phyloP scores from a whole-genome alignment of 2,797 vertebrate genomes.

The Scolopax bukidnonensis region DNA sequence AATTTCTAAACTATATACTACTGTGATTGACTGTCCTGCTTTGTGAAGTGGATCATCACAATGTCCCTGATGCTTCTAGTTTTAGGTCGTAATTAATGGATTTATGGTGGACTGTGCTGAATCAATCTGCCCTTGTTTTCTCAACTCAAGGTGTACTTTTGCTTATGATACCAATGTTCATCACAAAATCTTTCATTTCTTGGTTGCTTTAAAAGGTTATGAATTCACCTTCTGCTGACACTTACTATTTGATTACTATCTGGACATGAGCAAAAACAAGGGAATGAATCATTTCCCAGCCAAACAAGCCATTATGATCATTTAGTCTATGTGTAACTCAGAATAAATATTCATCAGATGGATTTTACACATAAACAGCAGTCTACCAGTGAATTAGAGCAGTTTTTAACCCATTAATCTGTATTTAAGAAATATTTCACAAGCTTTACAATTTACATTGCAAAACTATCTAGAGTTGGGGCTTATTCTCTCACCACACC shows the following conservation, averaged over 20 bases:
- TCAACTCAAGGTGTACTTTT: neutral
- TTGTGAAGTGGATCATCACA: neutral
- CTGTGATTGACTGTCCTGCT: neutral
- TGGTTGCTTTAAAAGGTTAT: neutral
- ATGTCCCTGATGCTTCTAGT: rapidly evolving
- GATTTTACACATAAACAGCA: neutral
- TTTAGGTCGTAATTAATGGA: neutral
- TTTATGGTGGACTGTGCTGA: neutral
- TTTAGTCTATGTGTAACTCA: neutral
- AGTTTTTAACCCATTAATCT: neutral
- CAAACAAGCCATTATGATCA: neutral
- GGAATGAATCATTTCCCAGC: neutral
- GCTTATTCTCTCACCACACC: neutral
- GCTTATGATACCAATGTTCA: neutral
- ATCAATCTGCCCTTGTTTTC: neutral
- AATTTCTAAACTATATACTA: neutral
- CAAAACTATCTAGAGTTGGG: neutral
- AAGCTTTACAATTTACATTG: neutral
- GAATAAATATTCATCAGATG: neutral
- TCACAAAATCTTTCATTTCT: neutral
- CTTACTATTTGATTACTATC: neutral
- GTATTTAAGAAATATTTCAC: neutral
- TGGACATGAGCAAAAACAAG: neutral
- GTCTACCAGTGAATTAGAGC: neutral
- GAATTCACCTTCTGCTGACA: neutral